Conservation (phyloP, 2,113 vertebrate species). For the Trematomus loennbergii region DNA sequence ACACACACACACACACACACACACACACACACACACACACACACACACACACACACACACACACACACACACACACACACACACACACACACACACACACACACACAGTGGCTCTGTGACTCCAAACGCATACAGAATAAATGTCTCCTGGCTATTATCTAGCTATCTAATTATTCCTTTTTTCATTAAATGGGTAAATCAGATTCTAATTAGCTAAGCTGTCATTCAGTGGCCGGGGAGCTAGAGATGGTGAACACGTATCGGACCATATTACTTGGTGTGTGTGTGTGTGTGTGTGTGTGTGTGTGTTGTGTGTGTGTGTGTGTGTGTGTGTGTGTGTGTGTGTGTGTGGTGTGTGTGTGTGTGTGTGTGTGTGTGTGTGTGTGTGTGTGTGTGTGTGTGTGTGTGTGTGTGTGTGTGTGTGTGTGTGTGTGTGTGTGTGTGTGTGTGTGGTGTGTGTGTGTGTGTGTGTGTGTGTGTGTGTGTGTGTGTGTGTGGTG, state of each 20-base stretch:
- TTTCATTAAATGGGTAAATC: constrained; percentile 87
- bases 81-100: constrained; percentile 21
- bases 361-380: constrained; percentile 23
- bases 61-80: constrained; percentile 31
- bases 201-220: constrained; percentile 88
- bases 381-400: constrained; percentile 44
- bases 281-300: constrained; percentile 57
- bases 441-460: constrained; percentile 6
- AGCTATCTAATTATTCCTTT: constrained; percentile 82
- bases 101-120: constrained; percentile 9
- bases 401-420: constrained; percentile 38
- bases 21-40: constrained; percentile 30
- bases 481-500: constrained; percentile 18
- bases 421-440: not conserved
- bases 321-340: no score
- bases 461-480: constrained; percentile 26
- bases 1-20: constrained; percentile 34
- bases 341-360: constrained; percentile 8
- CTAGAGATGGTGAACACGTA: constrained; percentile 73
- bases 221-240: constrained; percentile 77
- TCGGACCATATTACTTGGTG: constrained; percentile 74
- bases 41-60: constrained; percentile 28
- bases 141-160: constrained; percentile 83
- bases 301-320: no score
- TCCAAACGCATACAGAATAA: constrained; percentile 68